Base-by-base conservation (phyloP, 1,140 invertebrate species). In the Drosophila paulistorum region DNA sequence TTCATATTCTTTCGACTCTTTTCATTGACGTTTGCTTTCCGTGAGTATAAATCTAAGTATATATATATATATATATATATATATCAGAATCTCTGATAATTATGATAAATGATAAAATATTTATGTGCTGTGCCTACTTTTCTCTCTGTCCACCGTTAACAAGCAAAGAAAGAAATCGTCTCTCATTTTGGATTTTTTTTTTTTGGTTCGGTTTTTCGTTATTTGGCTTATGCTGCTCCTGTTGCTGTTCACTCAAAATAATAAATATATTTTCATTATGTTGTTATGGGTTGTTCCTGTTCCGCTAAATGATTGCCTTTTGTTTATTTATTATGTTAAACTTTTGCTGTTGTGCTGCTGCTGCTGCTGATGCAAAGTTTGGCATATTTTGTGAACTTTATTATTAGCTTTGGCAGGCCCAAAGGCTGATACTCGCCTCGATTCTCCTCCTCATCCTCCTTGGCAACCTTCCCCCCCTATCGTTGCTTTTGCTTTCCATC, bases 301-400 rank as follows among this genome's bases (percentile, higher is more conserved):
- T 45, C 35, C 62, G 37, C 55, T 54, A 66, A 76, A 75, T 72
- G 64, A 71, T 72, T 83, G 48, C 62, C 70, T 70, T 70, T 71
- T 84, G 68, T 87, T 90, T 87, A 90, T 90, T 87, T 89, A 84
- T 89, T 89, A 89, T 89, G 85, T 66, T 79, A 73, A 89, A 89
- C 71, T 89, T 84, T 89, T 64, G 61, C 59, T 30, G 30, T 30
- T 30, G 30, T 30, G 30, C 30, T 42, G 39, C 35, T 42, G 54
- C 23, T 61, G 58, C 65, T 67, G 39, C 30, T 68, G 55, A 42
- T 80, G 23, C 59, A 90, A 90, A 90, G 71, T 90, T 90, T 86
- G 76, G 89, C 81, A 90, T 91, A 86, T 90, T 90, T 90, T 75
- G 79, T 78, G 81, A 91, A 91, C 84, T 91, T 91, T 83, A 91